phyloP scores from a whole-genome alignment of 2,113 vertebrate genomes.

The Gavia stellata region DNA sequence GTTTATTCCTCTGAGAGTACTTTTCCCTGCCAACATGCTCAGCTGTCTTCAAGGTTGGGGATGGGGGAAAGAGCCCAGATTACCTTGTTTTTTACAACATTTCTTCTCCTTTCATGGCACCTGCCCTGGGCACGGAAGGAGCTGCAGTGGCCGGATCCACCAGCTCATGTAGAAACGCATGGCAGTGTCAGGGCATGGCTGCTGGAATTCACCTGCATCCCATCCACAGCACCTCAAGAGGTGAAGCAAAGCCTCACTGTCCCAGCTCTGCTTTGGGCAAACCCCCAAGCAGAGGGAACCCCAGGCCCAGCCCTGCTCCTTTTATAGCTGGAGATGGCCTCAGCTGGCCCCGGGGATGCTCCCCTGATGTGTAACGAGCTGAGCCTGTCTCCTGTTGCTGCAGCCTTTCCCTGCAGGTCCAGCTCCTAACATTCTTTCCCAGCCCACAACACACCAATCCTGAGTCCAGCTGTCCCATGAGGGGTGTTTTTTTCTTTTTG shows the following conservation, averaged over 20 bases:
- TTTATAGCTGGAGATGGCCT: not conserved
- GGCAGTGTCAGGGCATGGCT: fast-evolving
- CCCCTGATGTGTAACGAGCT: not conserved
- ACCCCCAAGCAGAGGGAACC: not conserved
- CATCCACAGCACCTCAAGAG: not conserved
- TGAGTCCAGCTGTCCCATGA: fast-evolving
- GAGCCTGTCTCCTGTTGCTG: not conserved
- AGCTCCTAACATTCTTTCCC: not conserved
- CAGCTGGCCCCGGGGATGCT: not conserved
- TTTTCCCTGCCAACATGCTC: not conserved
- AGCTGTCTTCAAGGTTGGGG: not conserved
- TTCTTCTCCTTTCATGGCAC: not conserved
- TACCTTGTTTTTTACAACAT: not conserved
- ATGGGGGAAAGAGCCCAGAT: not conserved
- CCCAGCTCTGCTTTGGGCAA: not conserved
- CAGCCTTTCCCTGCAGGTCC: not conserved
- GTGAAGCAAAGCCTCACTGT: fast-evolving
- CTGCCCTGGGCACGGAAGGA: not conserved
- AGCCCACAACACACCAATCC: fast-evolving
- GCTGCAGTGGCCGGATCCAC: not conserved
- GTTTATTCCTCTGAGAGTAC: not conserved
- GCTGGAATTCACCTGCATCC: not conserved
- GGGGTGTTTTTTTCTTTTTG: not conserved
- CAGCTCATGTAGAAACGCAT: fast-evolving
- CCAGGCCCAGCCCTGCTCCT: not conserved